Evolutionary conservation across 2,888 invertebrate genomes (phyloP).

Genomic region (Ophraella communa): DNA sequence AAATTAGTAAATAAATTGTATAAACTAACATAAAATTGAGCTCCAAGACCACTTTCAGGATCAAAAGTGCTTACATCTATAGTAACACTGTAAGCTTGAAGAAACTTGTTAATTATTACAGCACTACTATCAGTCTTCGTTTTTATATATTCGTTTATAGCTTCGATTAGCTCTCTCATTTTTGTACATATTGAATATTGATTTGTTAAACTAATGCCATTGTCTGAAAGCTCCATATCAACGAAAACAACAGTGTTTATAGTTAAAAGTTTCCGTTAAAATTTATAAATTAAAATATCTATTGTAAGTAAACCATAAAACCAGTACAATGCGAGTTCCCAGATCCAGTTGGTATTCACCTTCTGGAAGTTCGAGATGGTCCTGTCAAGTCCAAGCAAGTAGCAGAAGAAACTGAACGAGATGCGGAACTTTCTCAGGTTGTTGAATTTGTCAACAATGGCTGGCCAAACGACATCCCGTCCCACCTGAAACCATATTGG

Average conservation of each 20-base stretch:
- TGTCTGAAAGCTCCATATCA: constrained; percentile 28
- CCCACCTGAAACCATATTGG: too few species aligned
- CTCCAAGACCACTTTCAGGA: constrained; percentile 68
- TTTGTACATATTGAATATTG: constrained; percentile 25
- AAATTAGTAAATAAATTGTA: constrained; percentile 69
- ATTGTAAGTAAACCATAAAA: too few species aligned
- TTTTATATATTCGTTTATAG: constrained; percentile 42
- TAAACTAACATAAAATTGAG: constrained; percentile 72
- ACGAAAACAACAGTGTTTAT: background rate
- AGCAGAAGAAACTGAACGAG: too few species aligned
- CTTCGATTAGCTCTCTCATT: constrained; percentile 32
- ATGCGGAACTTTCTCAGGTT: too few species aligned
- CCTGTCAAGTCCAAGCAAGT: too few species aligned
- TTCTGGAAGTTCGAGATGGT: too few species aligned
- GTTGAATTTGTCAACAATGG: too few species aligned
- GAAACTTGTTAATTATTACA: constrained; percentile 43
- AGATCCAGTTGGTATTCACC: too few species aligned
- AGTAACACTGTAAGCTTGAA: constrained; percentile 65
- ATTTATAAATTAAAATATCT: too few species aligned
- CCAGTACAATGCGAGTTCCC: too few species aligned
- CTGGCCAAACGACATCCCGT: too few species aligned
- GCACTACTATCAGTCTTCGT: constrained; percentile 41
- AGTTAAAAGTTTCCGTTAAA: constrained; percentile 5
- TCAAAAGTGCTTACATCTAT: constrained; percentile 72
- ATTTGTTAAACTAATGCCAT: constrained; percentile 19